Evolutionary conservation across 2,888 invertebrate genomes (phyloP), one percentile per base, ranked within the genome.

Genomic region (Alitta virens): DNA sequence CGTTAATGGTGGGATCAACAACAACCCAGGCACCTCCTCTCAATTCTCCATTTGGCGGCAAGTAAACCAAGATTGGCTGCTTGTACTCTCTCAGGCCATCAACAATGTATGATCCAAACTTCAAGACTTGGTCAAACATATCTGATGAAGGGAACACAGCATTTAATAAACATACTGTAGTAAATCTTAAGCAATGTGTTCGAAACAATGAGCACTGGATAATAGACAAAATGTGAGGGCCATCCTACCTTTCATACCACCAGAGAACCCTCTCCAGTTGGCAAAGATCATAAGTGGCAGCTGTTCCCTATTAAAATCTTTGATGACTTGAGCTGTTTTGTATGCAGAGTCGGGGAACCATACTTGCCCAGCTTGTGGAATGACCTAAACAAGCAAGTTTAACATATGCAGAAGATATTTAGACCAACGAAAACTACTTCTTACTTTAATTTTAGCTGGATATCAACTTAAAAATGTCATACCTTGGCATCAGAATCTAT

Each of bases 281-380:
- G 99, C 99, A 82, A 99, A 97, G 70, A 99, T 92, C 55, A 99
- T 89, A 61, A 99, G 86, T 0, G 99, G 99, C 18, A 99, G 85
- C 72, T 91, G 91, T 83, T 99, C 99, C 33, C 89, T 88, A 43
- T 91, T 90, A 83, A 99, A 99, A 84, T 99, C 98, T 82, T 91
- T 91, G 76, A 99, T 98, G 0, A 93, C 96, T 79, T 99, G 97
- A 0, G 99, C 90, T 0, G 99, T 99, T 85, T 99, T 99, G 85
- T 92, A 99, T 0, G 99, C 94, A 0, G 98, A 98, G 82, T 99
- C 99, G 0, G 99, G 99, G 86, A 94, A 99, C 99, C 99, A 99
- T 0, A 98, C 97, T 86, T 96, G 91, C 1, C 85, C n/a, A 90
- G 89, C 87, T 88, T 46, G 46, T 18, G 46, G 46, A 21, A 46